Base-by-base conservation (phyloP, 2,888 invertebrate genomes). In the Autographa pulchrina region DNA sequence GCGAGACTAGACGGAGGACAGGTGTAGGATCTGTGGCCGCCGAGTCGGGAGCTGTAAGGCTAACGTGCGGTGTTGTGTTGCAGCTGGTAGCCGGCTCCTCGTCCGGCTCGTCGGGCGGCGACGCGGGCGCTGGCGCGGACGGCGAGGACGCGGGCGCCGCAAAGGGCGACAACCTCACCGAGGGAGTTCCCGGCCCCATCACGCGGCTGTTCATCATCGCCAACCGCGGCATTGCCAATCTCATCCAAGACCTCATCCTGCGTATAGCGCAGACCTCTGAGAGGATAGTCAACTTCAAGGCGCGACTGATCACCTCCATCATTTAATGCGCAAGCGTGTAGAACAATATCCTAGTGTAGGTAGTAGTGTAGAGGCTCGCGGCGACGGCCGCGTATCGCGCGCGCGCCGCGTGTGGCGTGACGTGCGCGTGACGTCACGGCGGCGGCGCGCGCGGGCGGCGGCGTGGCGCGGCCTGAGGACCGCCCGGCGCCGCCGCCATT, bases 211-310 rank as follows among this genome's bases (percentile, higher is more conserved):
- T 98, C 92, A 98, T 98, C 88, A 97, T 98, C 89, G 98, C 98
- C 87, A 98, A 98, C 94, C 96, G 98, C 85, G 98, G 98, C 83
- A 97, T 98, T 87, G 98, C 98, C 87, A 98, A 98, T 93, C 97
- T 98, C 86, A 97, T 98, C 86, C 98, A 98, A 94, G 98, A 98
- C 95, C 97, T 98, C 88, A 98, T 98, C 94, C 96, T 98, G 92
- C 98, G 98, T 93, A 96, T 98, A 93, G 98, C 98, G 73, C 98
- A 98, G 94, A 98, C 98, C 91, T 98, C 98, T 92, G 98, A 98
- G 95, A 97, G 98, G 94, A 97, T 98, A 96, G 98, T 98, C 90
- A 98, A 98, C 97, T 98, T 98, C 97, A 98, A 98, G 96, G 98
- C 98, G 92, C 97, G 98, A 96, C 96, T 98, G 90, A 98, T 98